Conservation (phyloP, 2,797 vertebrate species). For the Parauchenoglanis punctatus region DNA sequence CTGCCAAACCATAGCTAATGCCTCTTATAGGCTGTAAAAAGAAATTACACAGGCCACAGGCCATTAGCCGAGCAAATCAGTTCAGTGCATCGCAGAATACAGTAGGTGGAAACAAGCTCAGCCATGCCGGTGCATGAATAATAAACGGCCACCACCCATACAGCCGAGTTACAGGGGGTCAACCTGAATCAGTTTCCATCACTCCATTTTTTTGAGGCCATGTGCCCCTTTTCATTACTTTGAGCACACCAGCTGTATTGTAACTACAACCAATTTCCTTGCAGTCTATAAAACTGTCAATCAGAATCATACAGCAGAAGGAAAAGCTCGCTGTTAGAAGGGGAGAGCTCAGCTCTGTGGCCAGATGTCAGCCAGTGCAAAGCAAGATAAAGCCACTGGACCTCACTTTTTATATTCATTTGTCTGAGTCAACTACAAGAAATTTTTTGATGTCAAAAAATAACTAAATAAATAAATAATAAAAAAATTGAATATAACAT, state of each 20-base stretch:
- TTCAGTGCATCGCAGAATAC: conserved; percentile 34
- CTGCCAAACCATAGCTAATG: conserved; percentile 56
- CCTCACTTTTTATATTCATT: conserved; percentile 28
- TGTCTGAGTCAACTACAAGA: too few relatives aligned
- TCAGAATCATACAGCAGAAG: conserved; percentile 76
- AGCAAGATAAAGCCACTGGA: conserved; percentile 52
- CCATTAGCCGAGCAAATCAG: conserved; percentile 27
- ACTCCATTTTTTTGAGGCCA: conserved; percentile 70
- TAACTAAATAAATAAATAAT: too few relatives aligned
- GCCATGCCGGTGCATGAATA: conserved; percentile 50
- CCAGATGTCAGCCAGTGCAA: conserved; percentile 75
- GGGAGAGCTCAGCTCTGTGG: conserved; percentile 52
- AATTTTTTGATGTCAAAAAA: too few relatives aligned
- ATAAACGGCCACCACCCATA: conserved; percentile 73
- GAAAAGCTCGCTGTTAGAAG: conserved; percentile 61
- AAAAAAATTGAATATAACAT: neutral
- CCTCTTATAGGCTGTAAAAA: conserved; percentile 71
- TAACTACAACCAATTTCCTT: conserved; percentile 85
- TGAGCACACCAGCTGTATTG: conserved; percentile 79
- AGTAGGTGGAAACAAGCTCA: conserved; percentile 41
- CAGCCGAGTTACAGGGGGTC: conserved; percentile 64
- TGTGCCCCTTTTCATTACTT: conserved; percentile 81
- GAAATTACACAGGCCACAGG: conserved; percentile 62
- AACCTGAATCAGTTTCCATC: conserved; percentile 61
- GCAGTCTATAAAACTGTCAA: conserved; percentile 85